Evolutionary conservation across 2,888 invertebrate species (phyloP), one percentile per base, ranked within the genome.

Genomic region (Netelia inedita): DNA sequence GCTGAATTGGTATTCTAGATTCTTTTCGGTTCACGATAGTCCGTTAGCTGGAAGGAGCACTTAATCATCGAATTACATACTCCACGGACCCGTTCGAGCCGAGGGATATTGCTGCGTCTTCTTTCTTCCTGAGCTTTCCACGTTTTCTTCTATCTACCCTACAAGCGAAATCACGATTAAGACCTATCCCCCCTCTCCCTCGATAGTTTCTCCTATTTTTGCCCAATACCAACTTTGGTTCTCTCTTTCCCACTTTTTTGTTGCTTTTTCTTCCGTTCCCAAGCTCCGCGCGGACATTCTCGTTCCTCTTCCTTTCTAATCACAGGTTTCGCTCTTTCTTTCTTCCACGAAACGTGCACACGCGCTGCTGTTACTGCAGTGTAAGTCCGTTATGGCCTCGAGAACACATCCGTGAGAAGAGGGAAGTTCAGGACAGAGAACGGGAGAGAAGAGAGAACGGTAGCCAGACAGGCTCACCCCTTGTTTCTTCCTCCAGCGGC

Each of bases 51-150:
- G 55, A 57, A 55, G 35, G 53, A 66, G 72, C 61, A 82, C 82
- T 85, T 72, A 72, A 85, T 82, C 74, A 82, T 79, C 65, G 75
- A 85, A 85, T 85, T 79, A 81, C 61, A 50, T 73, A 66, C 53
- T 61, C 53, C 43, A 41, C 10, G 41, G 55, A 65, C 65, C 50
- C 71, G 79, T 28, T 79, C 65, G 71, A 82, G 78, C 74, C 55
- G 73, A 76, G 41, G 21, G 71, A 10, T 35, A 74, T 43, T 61
- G 61, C 71, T 19, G 61, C 28, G 46, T 11, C 16, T 53, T 41
- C 57, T 11, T 11, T 69, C 23, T 50, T 46, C 35, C n/a, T 1
- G 35, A 9, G 43, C 14, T 8, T 53, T 71, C 21, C 10, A n/a
- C 10, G 10, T 16, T 73, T 68, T 46, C 63, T 68, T 35, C n/a